Evolutionary conservation across 2,797 vertebrate species (phyloP).

Genomic region (Phalanger gymnotis): DNA sequence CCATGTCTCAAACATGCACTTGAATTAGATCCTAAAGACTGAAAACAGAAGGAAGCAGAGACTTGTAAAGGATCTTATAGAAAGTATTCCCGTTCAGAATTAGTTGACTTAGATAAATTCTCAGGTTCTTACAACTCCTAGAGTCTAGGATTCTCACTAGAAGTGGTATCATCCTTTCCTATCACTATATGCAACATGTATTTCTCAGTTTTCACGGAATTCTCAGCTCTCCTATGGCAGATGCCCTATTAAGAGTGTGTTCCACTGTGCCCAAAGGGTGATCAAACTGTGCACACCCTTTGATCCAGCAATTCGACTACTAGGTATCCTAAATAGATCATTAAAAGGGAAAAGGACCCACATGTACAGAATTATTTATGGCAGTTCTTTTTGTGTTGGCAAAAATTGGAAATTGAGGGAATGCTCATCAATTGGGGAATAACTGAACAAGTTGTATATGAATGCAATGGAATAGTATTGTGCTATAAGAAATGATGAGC

Average conservation of each 20-base stretch:
- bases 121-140: background rate
- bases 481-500: no score
- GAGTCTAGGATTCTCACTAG: background rate
- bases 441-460: no score
- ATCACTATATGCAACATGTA: background rate
- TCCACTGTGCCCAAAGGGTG: no score
- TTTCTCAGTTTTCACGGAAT: background rate
- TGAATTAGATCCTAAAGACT: background rate
- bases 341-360: no score
- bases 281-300: no score
- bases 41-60: background rate
- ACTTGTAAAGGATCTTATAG: background rate
- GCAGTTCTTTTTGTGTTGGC: no score
- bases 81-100: background rate
- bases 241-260: background rate
- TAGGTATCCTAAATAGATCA: no score
- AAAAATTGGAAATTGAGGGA: no score
- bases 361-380: no score
- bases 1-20: background rate
- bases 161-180: background rate
- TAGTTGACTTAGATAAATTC: background rate
- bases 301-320: no score
- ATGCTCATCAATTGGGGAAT: no score
- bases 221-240: background rate
- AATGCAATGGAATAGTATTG: no score